Evolutionary conservation across 1,140 invertebrate species (phyloP).

Genomic region (Pararge aegeria): DNA sequence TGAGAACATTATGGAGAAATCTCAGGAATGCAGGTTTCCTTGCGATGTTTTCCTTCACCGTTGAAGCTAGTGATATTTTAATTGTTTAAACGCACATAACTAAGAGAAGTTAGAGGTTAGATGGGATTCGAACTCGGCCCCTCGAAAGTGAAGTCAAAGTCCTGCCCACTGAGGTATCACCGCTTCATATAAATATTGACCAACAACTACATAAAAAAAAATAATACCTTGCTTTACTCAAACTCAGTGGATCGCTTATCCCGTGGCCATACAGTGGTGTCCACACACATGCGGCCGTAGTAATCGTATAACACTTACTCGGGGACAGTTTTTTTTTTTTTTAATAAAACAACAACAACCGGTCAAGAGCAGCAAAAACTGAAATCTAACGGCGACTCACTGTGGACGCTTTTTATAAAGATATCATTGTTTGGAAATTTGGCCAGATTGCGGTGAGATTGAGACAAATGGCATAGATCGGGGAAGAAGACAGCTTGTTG

Average conservation of each 20-base stretch:
- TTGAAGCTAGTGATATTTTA: too few relatives aligned
- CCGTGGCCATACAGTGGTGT: background rate
- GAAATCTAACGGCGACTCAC: background rate
- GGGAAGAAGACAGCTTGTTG: background rate
- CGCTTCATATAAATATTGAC: too few relatives aligned
- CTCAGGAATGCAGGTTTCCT: too few relatives aligned
- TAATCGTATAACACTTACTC: constrained; percentile 8
- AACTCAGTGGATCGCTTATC: background rate
- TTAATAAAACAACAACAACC: constrained; percentile 11
- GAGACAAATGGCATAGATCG: constrained; percentile 5
- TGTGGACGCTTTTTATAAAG: background rate
- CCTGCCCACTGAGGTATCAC: too few relatives aligned
- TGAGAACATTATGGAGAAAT: too few relatives aligned
- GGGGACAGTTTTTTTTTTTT: constrained; percentile 6
- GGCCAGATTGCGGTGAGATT: background rate
- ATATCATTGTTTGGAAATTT: constrained; percentile 12
- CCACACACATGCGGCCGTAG: background rate
- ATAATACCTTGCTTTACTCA: too few relatives aligned
- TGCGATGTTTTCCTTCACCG: too few relatives aligned
- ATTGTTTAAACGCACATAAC: too few relatives aligned
- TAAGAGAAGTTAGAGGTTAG: too few relatives aligned
- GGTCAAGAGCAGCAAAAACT: constrained; percentile 9
- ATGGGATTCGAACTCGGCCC: too few relatives aligned
- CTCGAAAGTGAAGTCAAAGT: too few relatives aligned
- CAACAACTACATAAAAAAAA: too few relatives aligned